Percentiles rank a stretch among this genome's conserved stretches.
phyloP scores from a whole-genome alignment of 30 jellyfish, hydroid and myxozoan species.

The Calvadosia cruxmelitensis region DNA sequence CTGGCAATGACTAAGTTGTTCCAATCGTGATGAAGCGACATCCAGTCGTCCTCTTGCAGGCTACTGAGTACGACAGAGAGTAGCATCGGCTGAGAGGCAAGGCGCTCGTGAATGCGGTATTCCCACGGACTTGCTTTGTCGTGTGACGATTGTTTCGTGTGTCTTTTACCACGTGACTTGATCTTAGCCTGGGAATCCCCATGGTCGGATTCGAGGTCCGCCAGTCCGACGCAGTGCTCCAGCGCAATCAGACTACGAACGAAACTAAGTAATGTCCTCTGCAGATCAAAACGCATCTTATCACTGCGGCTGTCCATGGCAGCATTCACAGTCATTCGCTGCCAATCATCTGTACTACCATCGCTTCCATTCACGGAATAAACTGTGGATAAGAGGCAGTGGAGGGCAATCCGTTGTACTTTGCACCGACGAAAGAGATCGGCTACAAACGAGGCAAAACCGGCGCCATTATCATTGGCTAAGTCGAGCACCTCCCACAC shows the following conservation, averaged over 20 bases:
- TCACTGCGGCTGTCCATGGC: not conserved
- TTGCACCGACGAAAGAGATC: conserved; percentile 79
- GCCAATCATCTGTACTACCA: conserved; percentile 14
- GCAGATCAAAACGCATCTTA: conserved; percentile 28
- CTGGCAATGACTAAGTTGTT: conserved; percentile 44
- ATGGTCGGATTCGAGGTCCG: conserved; percentile 3
- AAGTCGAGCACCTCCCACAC: conserved; percentile 43
- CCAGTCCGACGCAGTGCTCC: conserved; percentile 58
- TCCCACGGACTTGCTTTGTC: conserved; percentile 24
- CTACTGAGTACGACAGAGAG: conserved; percentile 58
- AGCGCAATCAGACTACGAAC: conserved; percentile 38
- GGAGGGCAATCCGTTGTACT: conserved; percentile 78
- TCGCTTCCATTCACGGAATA: conserved; percentile 33
- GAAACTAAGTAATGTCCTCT: conserved; percentile 28
- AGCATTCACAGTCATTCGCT: conserved; percentile 6
- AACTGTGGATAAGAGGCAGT: conserved; percentile 70
- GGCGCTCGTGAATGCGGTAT: conserved; percentile 22
- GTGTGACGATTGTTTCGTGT: not conserved
- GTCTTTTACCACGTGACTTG: conserved; percentile 1
- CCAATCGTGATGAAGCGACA: conserved; percentile 62
- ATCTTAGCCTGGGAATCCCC: not conserved
- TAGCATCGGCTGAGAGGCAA: conserved; percentile 74
- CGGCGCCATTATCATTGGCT: conserved; percentile 78
- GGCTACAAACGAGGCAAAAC: conserved; percentile 41
- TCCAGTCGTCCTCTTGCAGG: conserved; percentile 48